Evolutionary conservation across 2,888 invertebrate genomes (phyloP).

Genomic region (Pogonocherus hispidulus): DNA sequence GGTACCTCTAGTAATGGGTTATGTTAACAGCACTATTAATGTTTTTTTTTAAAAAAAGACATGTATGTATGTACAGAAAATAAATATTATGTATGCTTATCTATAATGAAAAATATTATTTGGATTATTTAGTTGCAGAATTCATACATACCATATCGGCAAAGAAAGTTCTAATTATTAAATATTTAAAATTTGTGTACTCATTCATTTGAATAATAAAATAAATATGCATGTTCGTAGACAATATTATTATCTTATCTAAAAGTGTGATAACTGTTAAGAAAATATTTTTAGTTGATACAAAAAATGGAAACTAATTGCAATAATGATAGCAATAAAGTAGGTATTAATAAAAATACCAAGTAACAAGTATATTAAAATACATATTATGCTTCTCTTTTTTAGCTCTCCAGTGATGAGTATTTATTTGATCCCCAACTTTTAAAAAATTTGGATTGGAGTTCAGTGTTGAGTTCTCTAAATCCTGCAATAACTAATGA

Average conservation of each 20-base stretch:
- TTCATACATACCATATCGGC: too few species aligned
- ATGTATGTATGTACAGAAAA: too few species aligned
- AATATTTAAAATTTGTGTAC: too few species aligned
- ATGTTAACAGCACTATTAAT: too few species aligned
- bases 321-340: not conserved
- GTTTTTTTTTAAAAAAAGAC: too few species aligned
- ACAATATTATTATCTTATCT: not conserved
- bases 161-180: too few species aligned
- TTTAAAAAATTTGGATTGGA: constrained; percentile 77
- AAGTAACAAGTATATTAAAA: too few species aligned
- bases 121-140: too few species aligned
- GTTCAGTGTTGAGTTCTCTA: constrained; percentile 75
- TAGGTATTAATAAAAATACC: not conserved
- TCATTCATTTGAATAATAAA: too few species aligned
- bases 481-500: constrained; percentile 79
- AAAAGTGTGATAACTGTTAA: not conserved
- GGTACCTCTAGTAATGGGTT: too few species aligned
- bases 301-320: not conserved
- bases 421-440: constrained; percentile 78
- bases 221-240: not conserved
- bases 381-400: constrained; percentile 17
- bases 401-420: constrained; percentile 51
- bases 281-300: not conserved
- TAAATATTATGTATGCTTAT: too few species aligned
- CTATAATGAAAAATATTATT: too few species aligned